Evolutionary conservation across 1,140 invertebrate species (phyloP), one percentile per base, ranked within the genome.

Genomic region (Gryllus bimaculatus): DNA sequence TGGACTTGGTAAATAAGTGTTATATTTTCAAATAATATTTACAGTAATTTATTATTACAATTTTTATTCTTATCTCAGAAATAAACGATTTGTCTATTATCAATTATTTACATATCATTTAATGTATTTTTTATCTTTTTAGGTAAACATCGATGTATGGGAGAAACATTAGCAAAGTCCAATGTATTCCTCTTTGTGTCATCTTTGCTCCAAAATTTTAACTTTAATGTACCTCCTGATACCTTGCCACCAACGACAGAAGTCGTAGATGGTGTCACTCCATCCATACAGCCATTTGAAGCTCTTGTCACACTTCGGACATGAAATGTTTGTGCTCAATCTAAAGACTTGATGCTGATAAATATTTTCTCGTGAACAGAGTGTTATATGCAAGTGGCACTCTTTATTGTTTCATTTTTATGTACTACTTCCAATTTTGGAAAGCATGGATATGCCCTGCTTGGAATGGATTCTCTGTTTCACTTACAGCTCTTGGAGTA

Each of bases 121-220:
- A 39, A 39, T 39, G 26, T 39, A 39, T 39, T 39, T 39, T 66
- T 66, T 75, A 75, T 39, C 13, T 75, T 83, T 82, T 47, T 81
- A 92, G 91, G 91, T 13, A 95, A 93, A 82, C 92, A 93, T 84
- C 90, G 92, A 73, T 98, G 96, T 83, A 92, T 96, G 83, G 96
- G 96, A 12, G 95, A 97, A 86, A 87, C 90, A 21, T 84, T 97
- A 77, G 95, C 94, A 1, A 92, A 91, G 82, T 92, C 93, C 80
- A 96, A 96, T 82, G 88, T 97, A 13, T 97, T 97, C 82, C 83
- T 96, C 21, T 94, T 96, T 83, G 92, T 91, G 7, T 90, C 94
- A 5, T 89, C 91, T 0, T 85, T 97, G 39, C 84, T 97, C 76
- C 95, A 97, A 85, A 90, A 89, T 76, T 96, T 94, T 80, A 90